Conservation (phyloP, 2,888 invertebrate species). For the Diploptera punctata region DNA sequence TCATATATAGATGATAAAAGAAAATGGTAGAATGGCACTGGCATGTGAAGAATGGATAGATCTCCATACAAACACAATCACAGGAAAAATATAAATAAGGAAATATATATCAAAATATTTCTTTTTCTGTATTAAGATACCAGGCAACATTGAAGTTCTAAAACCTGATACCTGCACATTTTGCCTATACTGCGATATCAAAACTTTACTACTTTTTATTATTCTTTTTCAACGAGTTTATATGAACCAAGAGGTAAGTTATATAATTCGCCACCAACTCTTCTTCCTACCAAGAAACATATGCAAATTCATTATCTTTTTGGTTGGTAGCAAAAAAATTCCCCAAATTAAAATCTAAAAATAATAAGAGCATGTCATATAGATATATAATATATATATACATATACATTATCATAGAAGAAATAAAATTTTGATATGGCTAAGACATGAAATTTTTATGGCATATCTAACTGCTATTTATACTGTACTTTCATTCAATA, state of each 20-base stretch:
- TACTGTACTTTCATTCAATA: background rate
- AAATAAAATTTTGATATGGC: slow-evolving; percentile 30
- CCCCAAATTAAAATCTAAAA: slow-evolving; percentile 7
- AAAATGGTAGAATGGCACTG: too few relatives aligned
- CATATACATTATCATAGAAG: slow-evolving; percentile 22
- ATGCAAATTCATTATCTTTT: background rate
- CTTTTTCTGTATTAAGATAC: too few relatives aligned
- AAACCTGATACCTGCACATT: slow-evolving; percentile 8
- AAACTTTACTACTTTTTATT: slow-evolving; percentile 17
- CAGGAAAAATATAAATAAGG: too few relatives aligned
- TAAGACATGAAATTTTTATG: slow-evolving; percentile 19
- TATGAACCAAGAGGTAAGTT: background rate
- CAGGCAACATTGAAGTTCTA: too few relatives aligned
- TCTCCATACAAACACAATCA: too few relatives aligned
- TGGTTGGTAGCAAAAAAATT: background rate
- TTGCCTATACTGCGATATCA: slow-evolving; percentile 15
- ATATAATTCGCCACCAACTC: slow-evolving; percentile 1
- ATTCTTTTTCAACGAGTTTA: slow-evolving; percentile 12
- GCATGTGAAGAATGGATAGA: too few relatives aligned
- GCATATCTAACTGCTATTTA: slow-evolving; percentile 6
- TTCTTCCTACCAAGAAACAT: slow-evolving; percentile 1
- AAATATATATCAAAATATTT: too few relatives aligned
- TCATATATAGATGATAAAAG: too few relatives aligned
- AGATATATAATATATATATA: slow-evolving; percentile 8
- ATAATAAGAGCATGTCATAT: background rate